Evolutionary conservation across 2,797 vertebrate genomes (phyloP).

Genomic region (Sebastes minor): DNA sequence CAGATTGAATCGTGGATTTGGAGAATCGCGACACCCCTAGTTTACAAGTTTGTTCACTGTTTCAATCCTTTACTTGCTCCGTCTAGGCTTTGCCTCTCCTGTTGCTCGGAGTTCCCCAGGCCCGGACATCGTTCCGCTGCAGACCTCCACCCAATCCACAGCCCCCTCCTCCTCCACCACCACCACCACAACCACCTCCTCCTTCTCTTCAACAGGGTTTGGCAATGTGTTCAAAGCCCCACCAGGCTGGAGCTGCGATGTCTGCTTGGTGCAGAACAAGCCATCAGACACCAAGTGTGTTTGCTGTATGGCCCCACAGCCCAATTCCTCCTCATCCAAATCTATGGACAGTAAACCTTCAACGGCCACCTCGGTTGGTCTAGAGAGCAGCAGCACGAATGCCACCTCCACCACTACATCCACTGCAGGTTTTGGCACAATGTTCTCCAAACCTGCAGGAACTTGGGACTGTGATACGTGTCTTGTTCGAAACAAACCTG

Average conservation of each 20-base stretch:
- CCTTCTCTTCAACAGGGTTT: constrained; percentile 67
- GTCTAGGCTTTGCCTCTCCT: constrained; percentile 76
- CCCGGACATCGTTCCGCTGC: constrained; percentile 35
- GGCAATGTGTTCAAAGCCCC: constrained; percentile 82
- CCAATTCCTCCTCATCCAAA: constrained; percentile 66
- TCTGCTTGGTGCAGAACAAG: constrained; percentile 86
- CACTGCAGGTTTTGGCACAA: constrained; percentile 54
- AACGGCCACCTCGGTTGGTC: constrained; percentile 4
- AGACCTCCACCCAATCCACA: constrained; percentile 49
- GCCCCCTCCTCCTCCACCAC: constrained; percentile 60
- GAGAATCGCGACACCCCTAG: not conserved
- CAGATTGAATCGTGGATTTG: no score
- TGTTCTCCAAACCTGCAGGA: constrained; percentile 85
- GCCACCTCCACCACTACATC: constrained; percentile 38
- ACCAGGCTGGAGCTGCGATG: constrained; percentile 85
- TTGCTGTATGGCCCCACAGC: constrained; percentile 83
- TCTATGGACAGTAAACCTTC: constrained; percentile 76
- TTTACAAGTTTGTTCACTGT: not conserved
- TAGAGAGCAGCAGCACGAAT: constrained; percentile 48
- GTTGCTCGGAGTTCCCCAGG: constrained; percentile 48
- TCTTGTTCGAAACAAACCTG: constrained; percentile 92
- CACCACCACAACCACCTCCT: constrained; percentile 56
- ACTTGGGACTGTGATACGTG: constrained; percentile 98
- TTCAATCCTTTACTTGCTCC: not conserved
- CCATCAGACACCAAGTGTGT: constrained; percentile 84